Base-by-base conservation (phyloP, 1,140 invertebrate species). In the Sitobion miscanthi region DNA sequence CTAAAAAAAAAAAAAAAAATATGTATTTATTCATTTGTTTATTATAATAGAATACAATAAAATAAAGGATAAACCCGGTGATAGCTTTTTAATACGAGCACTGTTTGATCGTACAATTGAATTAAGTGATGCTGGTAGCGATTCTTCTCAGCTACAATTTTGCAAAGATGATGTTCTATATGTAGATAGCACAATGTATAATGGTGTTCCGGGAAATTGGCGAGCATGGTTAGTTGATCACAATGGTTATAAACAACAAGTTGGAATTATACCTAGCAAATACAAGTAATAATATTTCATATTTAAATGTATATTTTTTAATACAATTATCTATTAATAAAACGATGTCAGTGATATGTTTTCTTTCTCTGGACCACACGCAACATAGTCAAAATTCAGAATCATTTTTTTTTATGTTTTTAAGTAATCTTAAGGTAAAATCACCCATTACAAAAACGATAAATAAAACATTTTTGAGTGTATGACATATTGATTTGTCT, bases 181-280 rank as follows among this genome's bases (percentile, higher is more conserved):
- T 95, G 98, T 99, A 6, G 98, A 99, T 95, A 99, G 99, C 95
- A 99, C 98, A 0, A 97, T 99, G 96, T 99, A 98, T 95, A 98
- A 99, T 95, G 98, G 98, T 8, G 97, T 98, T 9, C 98, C 98
- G 23, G 98, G 98, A 0, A 96, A 98, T 94, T 99, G 99, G 99
- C 96, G 98, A 94, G 99, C 98, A 4, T 99, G 98, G 98, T 96
- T 98, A 94, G 96, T 99, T 14, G 98, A 99, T 96, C 97, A 97
- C 93, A 97, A 98, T 94, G 98, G 98, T 1, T 96, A 97, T 94
- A 97, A 98, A 94, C 96, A 97, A 91, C 97, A 98, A 93, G 99
- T 98, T 95, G 99, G 99, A 8, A 98, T 98, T 83, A 98, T 99
- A 95, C 98, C 98, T 82, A 99, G 98, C 95, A 99, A 99, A 96